Evolutionary conservation across 1,140 invertebrate species (phyloP).

Genomic region (Armadillidium nasatum): DNA sequence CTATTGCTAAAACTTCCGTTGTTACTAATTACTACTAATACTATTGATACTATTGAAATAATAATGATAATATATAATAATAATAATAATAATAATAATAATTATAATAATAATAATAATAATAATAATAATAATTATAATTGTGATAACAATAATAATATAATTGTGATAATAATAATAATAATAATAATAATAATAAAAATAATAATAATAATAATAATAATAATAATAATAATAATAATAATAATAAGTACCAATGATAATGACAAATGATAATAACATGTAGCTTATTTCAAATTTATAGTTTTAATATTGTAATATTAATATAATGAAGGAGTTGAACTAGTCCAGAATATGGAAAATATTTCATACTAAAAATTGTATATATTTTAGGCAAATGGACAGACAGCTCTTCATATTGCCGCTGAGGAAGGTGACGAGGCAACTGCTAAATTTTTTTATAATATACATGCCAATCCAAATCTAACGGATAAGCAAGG

Average conservation of each 20-base stretch:
- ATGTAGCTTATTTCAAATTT: too few relatives aligned
- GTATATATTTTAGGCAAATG: slow-evolving; percentile 62
- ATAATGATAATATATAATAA: neutral
- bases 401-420: slow-evolving; percentile 89
- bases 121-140: slow-evolving; percentile 9
- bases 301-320: too few relatives aligned
- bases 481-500: slow-evolving; percentile 80
- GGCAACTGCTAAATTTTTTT: slow-evolving; percentile 88
- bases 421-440: slow-evolving; percentile 92
- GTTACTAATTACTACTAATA: too few relatives aligned
- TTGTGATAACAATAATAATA: neutral
- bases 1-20: too few relatives aligned
- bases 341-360: too few relatives aligned
- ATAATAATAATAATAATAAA: slow-evolving; percentile 14
- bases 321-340: too few relatives aligned
- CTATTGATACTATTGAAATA: too few relatives aligned
- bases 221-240: slow-evolving; percentile 20
- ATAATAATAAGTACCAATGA: slow-evolving; percentile 6
- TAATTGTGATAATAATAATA: slow-evolving; percentile 16
- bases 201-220: slow-evolving; percentile 5
- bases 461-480: slow-evolving; percentile 86
- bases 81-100: neutral
- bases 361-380: neutral
- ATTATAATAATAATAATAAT: slow-evolving; percentile 14
- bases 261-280: neutral